A percentile compares a stretch with the other conserved stretches of the same genome.
These are phyloP conservation scores for Xestia rhomboidea DNA, from an alignment of 2,888 invertebrate species.

Conservation along the genomic window DNA sequence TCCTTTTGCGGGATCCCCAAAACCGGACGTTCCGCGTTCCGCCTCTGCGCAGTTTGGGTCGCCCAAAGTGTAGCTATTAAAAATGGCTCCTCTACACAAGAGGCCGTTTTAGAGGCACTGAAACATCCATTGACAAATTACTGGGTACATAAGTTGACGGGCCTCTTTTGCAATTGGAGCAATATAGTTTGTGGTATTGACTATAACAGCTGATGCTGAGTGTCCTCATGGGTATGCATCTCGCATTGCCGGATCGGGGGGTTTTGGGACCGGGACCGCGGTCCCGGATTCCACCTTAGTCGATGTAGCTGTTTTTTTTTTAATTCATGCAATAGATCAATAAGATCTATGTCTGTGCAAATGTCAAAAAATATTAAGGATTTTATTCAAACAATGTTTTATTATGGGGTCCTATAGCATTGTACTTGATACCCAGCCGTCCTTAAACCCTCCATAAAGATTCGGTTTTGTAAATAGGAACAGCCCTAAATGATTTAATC, in stretches of 20 bases:
- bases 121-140: constrained; percentile 54
- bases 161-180: constrained; percentile 22
- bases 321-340: no score
- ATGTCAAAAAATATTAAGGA: neutral
- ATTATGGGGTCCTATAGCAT: neutral
- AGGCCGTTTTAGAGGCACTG: constrained; percentile 57
- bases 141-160: constrained; percentile 8
- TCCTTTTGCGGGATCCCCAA: constrained; percentile 30
- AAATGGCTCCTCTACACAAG: constrained; percentile 50
- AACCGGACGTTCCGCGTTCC: constrained; percentile 47
- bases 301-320: neutral
- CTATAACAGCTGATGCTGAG: neutral
- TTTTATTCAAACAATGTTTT: neutral
- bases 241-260: no score
- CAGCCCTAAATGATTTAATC: constrained; percentile 20
- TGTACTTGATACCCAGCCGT: neutral
- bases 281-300: no score
- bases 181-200: constrained; percentile 1
- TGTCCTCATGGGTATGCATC: neutral
- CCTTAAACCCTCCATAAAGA: neutral
- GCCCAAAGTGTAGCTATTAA: constrained; percentile 55
- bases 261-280: no score
- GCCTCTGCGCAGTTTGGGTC: constrained; percentile 47
- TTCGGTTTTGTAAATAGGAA: neutral
- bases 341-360: neutral